These are phyloP conservation scores for Apodemus agrarius DNA, from an alignment of 2,797 vertebrate species.

Conservation along the genomic window DNA sequence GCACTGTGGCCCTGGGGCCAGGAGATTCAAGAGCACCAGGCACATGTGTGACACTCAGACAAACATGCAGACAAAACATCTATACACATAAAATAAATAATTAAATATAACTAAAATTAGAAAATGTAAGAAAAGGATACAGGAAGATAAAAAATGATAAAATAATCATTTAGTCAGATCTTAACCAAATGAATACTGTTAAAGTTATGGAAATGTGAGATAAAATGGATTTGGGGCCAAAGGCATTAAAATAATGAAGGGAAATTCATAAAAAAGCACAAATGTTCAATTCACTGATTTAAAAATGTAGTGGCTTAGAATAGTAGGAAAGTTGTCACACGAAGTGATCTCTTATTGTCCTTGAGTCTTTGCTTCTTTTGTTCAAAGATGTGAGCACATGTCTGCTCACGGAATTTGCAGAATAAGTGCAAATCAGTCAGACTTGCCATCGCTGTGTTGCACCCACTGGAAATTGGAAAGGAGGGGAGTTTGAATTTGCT, in stretches of 20 bases:
- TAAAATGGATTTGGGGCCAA: background rate
- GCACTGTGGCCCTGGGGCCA: too few species aligned
- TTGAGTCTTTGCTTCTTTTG: slow-evolving; percentile 9
- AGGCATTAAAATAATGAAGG: background rate
- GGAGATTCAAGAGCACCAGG: background rate
- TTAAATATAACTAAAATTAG: background rate
- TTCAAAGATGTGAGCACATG: background rate
- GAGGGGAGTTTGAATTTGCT: background rate
- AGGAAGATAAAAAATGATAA: background rate
- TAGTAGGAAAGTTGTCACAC: background rate
- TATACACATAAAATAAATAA: background rate
- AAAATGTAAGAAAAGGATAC: background rate
- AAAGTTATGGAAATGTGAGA: background rate
- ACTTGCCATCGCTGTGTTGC: background rate
- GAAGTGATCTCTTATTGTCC: background rate
- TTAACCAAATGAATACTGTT: background rate
- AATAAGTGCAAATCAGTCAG: background rate
- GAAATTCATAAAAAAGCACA: background rate
- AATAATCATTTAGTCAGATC: slow-evolving; percentile 8
- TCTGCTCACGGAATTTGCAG: background rate
- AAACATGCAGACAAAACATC: background rate
- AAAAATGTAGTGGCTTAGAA: background rate
- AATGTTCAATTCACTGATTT: background rate
- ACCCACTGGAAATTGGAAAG: background rate
- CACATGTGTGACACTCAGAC: background rate